Percentiles rank a stretch among this genome's conserved stretches.
phyloP scores from a whole-genome alignment of 2,113 vertebrate species.

The Cyprinus carpio region DNA sequence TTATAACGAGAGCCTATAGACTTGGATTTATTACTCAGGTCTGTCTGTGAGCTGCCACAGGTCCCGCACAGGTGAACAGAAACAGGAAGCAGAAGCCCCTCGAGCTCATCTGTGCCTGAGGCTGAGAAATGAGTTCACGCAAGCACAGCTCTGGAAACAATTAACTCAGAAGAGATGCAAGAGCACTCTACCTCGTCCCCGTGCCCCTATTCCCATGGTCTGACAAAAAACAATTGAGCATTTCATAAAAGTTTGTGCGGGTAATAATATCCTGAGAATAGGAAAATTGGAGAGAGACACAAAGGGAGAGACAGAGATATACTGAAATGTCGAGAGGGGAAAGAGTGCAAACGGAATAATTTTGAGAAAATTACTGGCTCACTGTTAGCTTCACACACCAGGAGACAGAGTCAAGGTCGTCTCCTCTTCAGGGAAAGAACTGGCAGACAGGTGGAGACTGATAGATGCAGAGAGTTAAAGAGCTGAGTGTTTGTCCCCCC shows the following conservation, averaged over 20 bases:
- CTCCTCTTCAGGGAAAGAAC: neutral
- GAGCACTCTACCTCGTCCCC: slow-evolving; percentile 23
- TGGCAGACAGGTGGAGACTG: slow-evolving; percentile 2
- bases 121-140: slow-evolving; percentile 8
- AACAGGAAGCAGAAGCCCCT: neutral
- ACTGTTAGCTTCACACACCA: neutral
- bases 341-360: neutral
- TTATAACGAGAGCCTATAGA: slow-evolving; percentile 11
- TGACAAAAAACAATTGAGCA: neutral
- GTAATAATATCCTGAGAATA: slow-evolving; percentile 6
- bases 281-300: neutral
- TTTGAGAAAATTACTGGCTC: neutral
- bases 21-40: neutral
- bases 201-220: neutral
- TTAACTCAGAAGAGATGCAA: slow-evolving; percentile 32
- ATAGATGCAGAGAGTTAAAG: neutral
- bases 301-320: neutral
- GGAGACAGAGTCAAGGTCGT: neutral
- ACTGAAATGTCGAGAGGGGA: neutral
- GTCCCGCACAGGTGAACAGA: slow-evolving; percentile 16
- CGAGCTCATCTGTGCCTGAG: slow-evolving; percentile 10
- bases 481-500: slow-evolving; percentile 4
- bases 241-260: neutral
- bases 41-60: neutral
- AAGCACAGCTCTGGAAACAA: slow-evolving; percentile 39